These are phyloP conservation scores for Embiotoca jacksoni DNA, from an alignment of 2,113 vertebrate genomes.

Conservation along the genomic window DNA sequence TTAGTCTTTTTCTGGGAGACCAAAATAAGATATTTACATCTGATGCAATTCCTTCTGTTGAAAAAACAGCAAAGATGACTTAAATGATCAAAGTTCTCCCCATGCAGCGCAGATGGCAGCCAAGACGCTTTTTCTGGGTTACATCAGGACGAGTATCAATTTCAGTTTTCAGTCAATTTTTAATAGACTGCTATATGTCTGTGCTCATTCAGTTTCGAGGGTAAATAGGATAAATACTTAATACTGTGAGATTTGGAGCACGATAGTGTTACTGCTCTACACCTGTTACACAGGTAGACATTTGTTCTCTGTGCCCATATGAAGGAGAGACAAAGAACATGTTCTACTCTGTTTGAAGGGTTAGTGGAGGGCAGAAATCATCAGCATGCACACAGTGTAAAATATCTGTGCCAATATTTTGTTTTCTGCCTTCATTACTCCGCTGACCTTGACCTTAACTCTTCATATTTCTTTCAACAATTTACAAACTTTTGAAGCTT, in stretches of 20 bases:
- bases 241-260: not conserved
- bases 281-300: constrained; percentile 33
- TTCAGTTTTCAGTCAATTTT: constrained; percentile 42
- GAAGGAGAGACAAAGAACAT: constrained; percentile 4
- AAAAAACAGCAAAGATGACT: constrained; percentile 43
- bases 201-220: constrained; percentile 2
- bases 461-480: constrained; percentile 58
- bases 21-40: constrained; percentile 42
- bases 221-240: constrained; percentile 34
- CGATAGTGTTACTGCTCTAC: constrained; percentile 3
- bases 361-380: constrained; percentile 51
- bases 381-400: constrained; percentile 53
- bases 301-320: constrained; percentile 21
- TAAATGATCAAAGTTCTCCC: constrained; percentile 49
- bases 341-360: constrained; percentile 29
- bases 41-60: constrained; percentile 39
- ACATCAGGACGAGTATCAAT: constrained; percentile 32
- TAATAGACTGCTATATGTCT: constrained; percentile 21
- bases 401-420: constrained; percentile 37
- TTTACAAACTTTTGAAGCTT: constrained; percentile 61
- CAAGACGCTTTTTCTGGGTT: constrained; percentile 45
- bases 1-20: constrained; percentile 7
- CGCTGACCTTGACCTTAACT: constrained; percentile 56
- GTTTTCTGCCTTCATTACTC: constrained; percentile 60
- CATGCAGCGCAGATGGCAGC: constrained; percentile 51